Base-by-base conservation (phyloP, 2,888 invertebrate genomes). In the Melieria crassipennis region DNA sequence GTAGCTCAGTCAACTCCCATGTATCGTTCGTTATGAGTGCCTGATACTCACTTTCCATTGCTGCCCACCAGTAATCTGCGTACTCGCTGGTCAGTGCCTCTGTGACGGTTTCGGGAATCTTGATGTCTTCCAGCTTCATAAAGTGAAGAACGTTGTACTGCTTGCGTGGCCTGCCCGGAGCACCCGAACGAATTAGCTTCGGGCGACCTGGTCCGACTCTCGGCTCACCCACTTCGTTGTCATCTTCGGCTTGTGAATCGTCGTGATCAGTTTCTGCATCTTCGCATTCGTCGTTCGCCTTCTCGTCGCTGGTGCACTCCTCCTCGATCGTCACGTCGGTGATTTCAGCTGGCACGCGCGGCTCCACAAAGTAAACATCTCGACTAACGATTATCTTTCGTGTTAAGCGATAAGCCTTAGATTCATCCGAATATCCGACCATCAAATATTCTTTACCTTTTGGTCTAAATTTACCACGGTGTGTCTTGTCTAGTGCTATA, bases 41-140 rank as follows among this genome's bases (percentile, higher is more conserved):
- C 1, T 68, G 58, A 16, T 74, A 72, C 50, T 72, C 76, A 7
- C 50, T 58, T 67, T 74, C 68, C 76, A 78, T 76, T 7, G 77
- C 75, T 4, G 69, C 43, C 61, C 52, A 58, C 72, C 73, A 75
- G 5, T 67, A 46, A 16, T 56, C 48, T 7, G 68, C 65, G 43
- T 73, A 42, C 45, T 75, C 66, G 47, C 73, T 48, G 0, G 61
- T 64, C 47, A 76, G 65, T 7, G 77, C 74, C 13, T 77, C 73
- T 7, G 71, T 45, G 7, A 73, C 74, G 1, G 72, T 69, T 48
- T 67, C 30, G n/a, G 75, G 73, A 7, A 74, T 45, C 5, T 71
- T 66, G 9, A 74, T 68, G 13, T 74, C 65, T 6, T 73, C 69
- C 13, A 7, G 10, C 6, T 42, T 42, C 4, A 16, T 11, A 42